These are phyloP conservation scores for Pseudochaenichthys georgianus DNA, from an alignment of 2,797 vertebrate genomes.

Conservation along the genomic window DNA sequence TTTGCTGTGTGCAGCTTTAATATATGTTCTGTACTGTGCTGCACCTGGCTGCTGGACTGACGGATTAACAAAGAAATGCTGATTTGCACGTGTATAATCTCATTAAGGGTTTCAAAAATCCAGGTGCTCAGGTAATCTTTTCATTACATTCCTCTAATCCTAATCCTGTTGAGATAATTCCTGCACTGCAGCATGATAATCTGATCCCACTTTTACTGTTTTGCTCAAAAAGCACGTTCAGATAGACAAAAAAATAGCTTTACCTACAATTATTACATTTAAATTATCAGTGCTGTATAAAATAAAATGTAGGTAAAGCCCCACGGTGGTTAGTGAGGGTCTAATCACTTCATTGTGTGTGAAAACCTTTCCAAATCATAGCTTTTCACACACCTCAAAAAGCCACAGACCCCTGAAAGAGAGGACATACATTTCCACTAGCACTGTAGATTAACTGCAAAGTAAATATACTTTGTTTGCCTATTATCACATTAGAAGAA, in stretches of 20 bases:
- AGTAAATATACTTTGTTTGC: conserved; percentile 5
- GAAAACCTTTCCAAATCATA: conserved; percentile 5
- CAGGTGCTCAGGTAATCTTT: conserved; percentile 61
- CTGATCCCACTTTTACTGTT: conserved; percentile 24
- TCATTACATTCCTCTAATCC: conserved; percentile 58
- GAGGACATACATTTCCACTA: background rate
- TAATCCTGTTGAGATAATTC: conserved; percentile 47
- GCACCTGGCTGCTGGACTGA: conserved; percentile 31
- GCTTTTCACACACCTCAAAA: conserved; percentile 1
- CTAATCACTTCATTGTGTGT: conserved; percentile 1
- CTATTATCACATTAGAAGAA: background rate
- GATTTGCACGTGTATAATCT: conserved; percentile 62
- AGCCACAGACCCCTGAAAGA: background rate
- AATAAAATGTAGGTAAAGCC: background rate
- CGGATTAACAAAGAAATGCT: conserved; percentile 51
- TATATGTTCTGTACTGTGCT: conserved; percentile 19
- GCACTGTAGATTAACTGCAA: background rate
- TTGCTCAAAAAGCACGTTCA: conserved; percentile 19
- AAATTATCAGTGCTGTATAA: background rate
- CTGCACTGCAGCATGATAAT: conserved; percentile 34
- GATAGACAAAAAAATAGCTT: conserved; percentile 13
- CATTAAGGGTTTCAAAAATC: conserved; percentile 64
- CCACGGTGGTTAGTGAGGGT: background rate
- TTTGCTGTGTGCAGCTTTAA: conserved; percentile 20
- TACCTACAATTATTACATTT: background rate